Evolutionary conservation across 2,797 vertebrate genomes (phyloP).

Genomic region (Tauraco hartlaubi): DNA sequence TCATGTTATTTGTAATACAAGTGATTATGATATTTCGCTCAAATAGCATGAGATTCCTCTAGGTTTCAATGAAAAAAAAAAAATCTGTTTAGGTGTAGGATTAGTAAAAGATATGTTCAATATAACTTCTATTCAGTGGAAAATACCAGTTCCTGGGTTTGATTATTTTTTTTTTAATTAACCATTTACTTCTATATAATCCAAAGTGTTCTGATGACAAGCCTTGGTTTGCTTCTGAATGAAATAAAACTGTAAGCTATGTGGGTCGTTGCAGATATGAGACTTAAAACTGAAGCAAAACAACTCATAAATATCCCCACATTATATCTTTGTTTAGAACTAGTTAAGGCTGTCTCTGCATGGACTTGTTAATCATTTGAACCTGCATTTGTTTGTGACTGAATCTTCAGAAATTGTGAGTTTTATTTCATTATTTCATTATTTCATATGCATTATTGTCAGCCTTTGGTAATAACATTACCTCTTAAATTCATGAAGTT

Average conservation of each 20-base stretch:
- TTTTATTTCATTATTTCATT: too few relatives aligned
- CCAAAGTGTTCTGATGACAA: background rate
- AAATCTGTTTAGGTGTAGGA: background rate
- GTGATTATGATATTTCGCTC: background rate
- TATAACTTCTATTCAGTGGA: background rate
- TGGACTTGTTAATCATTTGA: background rate
- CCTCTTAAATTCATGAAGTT: background rate
- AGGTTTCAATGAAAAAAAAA: background rate
- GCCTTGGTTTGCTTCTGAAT: background rate
- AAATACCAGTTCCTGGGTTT: background rate
- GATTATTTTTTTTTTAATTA: background rate
- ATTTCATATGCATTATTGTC: too few relatives aligned
- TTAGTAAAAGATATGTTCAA: background rate
- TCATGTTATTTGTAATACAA: background rate
- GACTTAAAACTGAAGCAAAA: background rate
- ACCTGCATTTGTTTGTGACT: background rate
- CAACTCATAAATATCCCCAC: background rate
- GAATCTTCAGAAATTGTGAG: background rate
- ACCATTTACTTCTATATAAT: background rate
- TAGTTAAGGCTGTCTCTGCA: background rate
- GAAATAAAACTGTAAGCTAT: background rate
- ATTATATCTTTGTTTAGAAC: background rate
- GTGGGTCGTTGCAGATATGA: background rate
- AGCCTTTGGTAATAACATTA: too few relatives aligned
- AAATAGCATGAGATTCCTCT: background rate